Evolutionary conservation across 2,113 vertebrate genomes (phyloP).

Genomic region (Tachysurus vachellii): DNA sequence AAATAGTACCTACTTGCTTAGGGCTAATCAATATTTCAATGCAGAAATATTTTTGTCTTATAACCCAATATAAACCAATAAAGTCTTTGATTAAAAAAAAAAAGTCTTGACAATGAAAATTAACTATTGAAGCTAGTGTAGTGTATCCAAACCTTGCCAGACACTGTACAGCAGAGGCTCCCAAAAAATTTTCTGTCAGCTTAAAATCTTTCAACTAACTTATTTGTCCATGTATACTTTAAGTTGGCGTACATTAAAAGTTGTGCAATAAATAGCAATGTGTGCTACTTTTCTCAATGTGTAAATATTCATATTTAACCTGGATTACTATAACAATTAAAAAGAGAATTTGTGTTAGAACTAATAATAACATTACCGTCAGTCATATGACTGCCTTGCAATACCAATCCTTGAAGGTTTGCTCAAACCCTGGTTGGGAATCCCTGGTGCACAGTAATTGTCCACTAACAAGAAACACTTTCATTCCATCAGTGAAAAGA

Average conservation of each 20-base stretch:
- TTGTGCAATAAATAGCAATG: not conserved
- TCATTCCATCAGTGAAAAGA: not conserved
- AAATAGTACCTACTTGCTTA: not conserved
- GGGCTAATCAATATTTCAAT: not conserved
- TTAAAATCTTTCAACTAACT: no score
- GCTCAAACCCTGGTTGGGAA: not conserved
- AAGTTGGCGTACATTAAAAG: not conserved
- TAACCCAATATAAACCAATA: not conserved
- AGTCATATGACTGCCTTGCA: not conserved
- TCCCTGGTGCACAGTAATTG: not conserved
- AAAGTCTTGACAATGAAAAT: not conserved
- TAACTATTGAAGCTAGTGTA: not conserved
- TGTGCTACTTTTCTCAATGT: not conserved
- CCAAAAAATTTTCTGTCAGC: not conserved
- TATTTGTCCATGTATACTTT: not conserved
- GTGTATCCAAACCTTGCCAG: not conserved
- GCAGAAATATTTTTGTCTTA: not conserved
- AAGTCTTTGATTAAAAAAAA: not conserved
- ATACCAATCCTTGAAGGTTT: not conserved
- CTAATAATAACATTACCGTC: not conserved
- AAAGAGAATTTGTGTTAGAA: not conserved
- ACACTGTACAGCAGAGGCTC: not conserved
- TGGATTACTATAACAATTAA: no score
- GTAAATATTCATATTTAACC: not conserved
- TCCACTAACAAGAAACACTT: not conserved